Evolutionary conservation across 2,888 invertebrate genomes (phyloP), one percentile per base, ranked within the genome.

Genomic region (Scelioninae gen. 1): DNA sequence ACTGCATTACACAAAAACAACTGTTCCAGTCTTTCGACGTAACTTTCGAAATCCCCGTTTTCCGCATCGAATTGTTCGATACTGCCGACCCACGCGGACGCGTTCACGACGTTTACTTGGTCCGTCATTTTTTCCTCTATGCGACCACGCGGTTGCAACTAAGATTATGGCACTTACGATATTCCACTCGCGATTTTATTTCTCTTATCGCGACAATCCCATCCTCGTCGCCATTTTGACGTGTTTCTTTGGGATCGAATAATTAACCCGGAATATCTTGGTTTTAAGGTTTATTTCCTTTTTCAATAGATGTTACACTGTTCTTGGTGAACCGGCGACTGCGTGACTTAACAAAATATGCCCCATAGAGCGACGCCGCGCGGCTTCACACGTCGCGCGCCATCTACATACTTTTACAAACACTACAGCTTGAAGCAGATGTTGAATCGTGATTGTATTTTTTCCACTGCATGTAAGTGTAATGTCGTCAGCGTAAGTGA

Each of bases 401-500:
- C 23, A 23, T 23, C 23, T 23, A 23, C 23, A 23, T 23, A 23
- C 1, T 23, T 23, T 23, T 4, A 23, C 23, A 23, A 4, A 23
- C 23, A 23, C 23, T 23, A 23, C 23, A 23, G 0, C 56, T 38
- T 11, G 43, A 10, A 23, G 65, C 7, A 55, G n/a, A 32, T 55
- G n/a, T 32, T 55, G 31, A 7, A 32, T 62, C 5, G 55, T 56
- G 10, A 13, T 13, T 15, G 69, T 9, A 10, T 77, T 80, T 65
- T 62, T 84, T 60, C 82, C 80, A 45, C 31, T 43, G 29, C 76
- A 75, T 8, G 43, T 47, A 0, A 84, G 15, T 13, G 68, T 56
- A 0, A 80, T 23, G 15, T 84, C 82, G 11, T 84, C 82, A n/a
- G 77, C 80, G 13, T 76, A 84, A 7, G 58, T 38, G 5, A 31